Evolutionary conservation across 2,888 invertebrate species (phyloP).

Genomic region (Cinara cedri): DNA sequence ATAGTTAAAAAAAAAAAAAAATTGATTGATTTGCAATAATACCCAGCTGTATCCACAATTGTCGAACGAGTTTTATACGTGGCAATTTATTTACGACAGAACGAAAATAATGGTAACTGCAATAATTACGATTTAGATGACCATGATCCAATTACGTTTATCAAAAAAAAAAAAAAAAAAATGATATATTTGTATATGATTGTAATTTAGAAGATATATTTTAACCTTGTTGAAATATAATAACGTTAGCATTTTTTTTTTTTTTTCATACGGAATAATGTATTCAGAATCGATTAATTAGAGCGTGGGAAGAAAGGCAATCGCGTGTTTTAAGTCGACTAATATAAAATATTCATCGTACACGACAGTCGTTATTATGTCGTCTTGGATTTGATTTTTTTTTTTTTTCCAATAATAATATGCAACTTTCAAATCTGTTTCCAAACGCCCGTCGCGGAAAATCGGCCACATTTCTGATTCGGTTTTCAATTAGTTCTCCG

Average conservation of each 20-base stretch:
- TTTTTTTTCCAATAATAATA: too few species aligned
- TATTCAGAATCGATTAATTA: constrained; percentile 17
- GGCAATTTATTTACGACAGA: constrained; percentile 20
- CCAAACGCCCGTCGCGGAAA: too few species aligned
- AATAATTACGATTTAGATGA: constrained; percentile 20
- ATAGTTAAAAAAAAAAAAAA: too few species aligned
- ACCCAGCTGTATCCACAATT: too few species aligned
- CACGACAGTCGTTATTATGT: not conserved
- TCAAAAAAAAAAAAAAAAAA: constrained; percentile 22
- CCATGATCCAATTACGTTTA: constrained; percentile 46
- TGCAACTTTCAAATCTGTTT: too few species aligned
- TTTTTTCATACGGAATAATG: constrained; percentile 12
- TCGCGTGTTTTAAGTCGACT: not conserved
- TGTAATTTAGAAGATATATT: constrained; percentile 3
- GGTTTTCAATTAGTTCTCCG: too few species aligned
- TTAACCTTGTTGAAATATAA: constrained; percentile 29
- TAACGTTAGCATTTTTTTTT: constrained; percentile 23
- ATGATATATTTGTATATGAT: not conserved
- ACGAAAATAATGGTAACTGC: constrained; percentile 10
- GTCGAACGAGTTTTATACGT: constrained; percentile 14
- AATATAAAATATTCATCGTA: not conserved
- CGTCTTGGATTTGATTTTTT: too few species aligned
- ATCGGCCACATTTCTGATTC: too few species aligned
- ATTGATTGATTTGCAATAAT: too few species aligned
- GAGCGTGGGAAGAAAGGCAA: constrained; percentile 28